phyloP scores from a whole-genome alignment of 2,113 vertebrate species.

The Camelus bactrianus region DNA sequence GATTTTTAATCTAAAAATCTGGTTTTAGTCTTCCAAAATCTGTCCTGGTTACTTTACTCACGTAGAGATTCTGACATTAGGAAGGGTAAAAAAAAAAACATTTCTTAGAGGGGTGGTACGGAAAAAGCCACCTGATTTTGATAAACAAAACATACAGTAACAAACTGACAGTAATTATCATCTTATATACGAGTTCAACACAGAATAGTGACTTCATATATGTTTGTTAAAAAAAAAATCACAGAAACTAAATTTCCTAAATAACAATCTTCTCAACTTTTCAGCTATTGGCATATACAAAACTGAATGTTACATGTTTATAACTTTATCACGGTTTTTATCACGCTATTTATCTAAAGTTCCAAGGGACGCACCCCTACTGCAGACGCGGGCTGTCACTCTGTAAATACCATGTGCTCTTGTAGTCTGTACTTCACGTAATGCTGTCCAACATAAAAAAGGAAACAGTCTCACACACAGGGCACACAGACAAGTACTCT shows the following conservation, averaged over 20 bases:
- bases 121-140: slow-evolving; percentile 49
- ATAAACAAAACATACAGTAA: slow-evolving; percentile 33
- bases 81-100: slow-evolving; percentile 64
- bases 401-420: background rate
- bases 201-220: background rate
- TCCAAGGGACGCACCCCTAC: background rate
- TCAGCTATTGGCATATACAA: background rate
- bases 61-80: slow-evolving; percentile 64
- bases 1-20: slow-evolving; percentile 61
- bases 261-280: background rate
- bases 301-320: background rate
- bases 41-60: slow-evolving; percentile 60
- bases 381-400: background rate
- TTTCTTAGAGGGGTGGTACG: background rate
- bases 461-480: background rate
- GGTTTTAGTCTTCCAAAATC: slow-evolving; percentile 57
- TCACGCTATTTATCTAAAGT: background rate
- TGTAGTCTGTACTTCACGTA: background rate
- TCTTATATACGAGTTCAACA: slow-evolving; percentile 14
- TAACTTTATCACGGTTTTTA: background rate
- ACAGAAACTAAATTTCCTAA: slow-evolving; percentile 41
- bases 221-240: background rate
- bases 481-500: background rate
- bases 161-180: background rate
- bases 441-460: background rate